A percentile compares a stretch with the other conserved stretches of the same genome.
Evolutionary conservation across 2,888 invertebrate species (phyloP).

Genomic region (Drepanosiphum platanoidis): DNA sequence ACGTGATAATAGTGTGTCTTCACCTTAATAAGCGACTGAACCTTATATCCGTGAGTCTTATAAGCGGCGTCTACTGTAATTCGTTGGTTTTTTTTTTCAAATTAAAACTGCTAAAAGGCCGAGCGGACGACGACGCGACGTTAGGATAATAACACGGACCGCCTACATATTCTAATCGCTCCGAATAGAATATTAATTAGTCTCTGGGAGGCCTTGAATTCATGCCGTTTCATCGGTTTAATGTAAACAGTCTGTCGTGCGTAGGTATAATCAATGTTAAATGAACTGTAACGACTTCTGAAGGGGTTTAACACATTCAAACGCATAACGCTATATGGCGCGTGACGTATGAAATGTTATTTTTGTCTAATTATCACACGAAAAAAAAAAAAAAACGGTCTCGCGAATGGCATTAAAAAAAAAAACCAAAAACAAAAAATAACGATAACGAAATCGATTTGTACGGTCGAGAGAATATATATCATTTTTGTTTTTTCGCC

Average conservation of each 20-base stretch:
- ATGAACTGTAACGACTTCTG: slow-evolving; percentile 24
- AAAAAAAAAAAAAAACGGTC: background rate
- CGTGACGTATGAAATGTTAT: background rate
- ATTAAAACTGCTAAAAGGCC: too few species aligned
- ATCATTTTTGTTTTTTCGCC: too few species aligned
- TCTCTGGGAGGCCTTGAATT: background rate
- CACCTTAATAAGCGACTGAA: too few species aligned
- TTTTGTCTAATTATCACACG: background rate
- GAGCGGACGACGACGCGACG: too few species aligned
- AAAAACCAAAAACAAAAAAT: background rate
- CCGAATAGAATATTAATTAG: background rate
- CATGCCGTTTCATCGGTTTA: background rate
- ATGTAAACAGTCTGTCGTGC: background rate
- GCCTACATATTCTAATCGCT: too few species aligned
- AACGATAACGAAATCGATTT: too few species aligned
- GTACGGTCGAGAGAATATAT: too few species aligned
- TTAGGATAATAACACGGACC: too few species aligned
- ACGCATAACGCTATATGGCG: background rate
- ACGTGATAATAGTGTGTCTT: too few species aligned
- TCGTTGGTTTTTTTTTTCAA: too few species aligned
- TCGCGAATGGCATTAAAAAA: background rate
- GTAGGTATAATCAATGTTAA: background rate
- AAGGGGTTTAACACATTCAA: background rate
- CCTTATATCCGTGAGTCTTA: too few species aligned
- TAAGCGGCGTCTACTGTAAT: too few species aligned